A percentile compares a stretch with the other conserved stretches of the same genome.
phyloP scores from a whole-genome alignment of 1,140 invertebrate species.

The Antheraea pernyi region DNA sequence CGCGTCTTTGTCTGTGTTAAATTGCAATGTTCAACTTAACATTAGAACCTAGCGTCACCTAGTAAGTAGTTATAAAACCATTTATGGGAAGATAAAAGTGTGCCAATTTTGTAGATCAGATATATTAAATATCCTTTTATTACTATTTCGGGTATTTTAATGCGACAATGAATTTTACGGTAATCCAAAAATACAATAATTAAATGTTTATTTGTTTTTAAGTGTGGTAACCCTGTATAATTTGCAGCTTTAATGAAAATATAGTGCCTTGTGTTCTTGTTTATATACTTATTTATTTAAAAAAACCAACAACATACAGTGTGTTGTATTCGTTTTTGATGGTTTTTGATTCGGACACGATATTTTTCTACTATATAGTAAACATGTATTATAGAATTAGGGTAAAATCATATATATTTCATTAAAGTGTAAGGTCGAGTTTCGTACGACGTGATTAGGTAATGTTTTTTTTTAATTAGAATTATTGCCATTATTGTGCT shows the following conservation, averaged over 20 bases:
- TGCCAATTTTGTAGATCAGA: too few relatives aligned
- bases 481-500: not conserved
- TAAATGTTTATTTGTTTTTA: too few relatives aligned
- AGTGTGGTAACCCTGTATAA: too few relatives aligned
- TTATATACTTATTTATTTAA: not conserved
- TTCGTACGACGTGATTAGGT: not conserved
- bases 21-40: too few relatives aligned
- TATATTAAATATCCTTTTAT: too few relatives aligned
- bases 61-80: too few relatives aligned
- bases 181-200: too few relatives aligned
- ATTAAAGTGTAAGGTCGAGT: not conserved
- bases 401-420: not conserved
- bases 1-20: too few relatives aligned
- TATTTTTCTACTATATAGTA: not conserved
- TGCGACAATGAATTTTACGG: too few relatives aligned
- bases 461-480: not conserved
- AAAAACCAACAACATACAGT: not conserved
- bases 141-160: too few relatives aligned
- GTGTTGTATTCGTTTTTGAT: not conserved
- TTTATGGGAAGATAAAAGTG: too few relatives aligned
- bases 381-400: not conserved
- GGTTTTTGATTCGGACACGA: not conserved
- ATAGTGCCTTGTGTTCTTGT: not conserved
- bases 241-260: not conserved
- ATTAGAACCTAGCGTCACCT: too few relatives aligned